Base-by-base conservation (phyloP, 1,140 invertebrate genomes). In the Drosophila mauritiana region DNA sequence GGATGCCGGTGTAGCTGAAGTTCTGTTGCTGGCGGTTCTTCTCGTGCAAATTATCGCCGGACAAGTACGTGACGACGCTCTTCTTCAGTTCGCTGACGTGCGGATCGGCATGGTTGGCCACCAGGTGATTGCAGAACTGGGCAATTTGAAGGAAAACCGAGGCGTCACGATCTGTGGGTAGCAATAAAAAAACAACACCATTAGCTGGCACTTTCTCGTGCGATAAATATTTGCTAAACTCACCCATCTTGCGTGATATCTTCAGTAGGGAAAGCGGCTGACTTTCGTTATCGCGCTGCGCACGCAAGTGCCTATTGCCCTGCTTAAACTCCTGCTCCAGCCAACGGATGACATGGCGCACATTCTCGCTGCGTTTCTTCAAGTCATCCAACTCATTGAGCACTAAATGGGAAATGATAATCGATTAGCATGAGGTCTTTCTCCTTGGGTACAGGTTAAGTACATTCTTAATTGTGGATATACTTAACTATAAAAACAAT, bases 331-430 rank as follows among this genome's bases (percentile, higher is more conserved):
- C 97, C 22, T 94, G 92, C 92, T 98, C 97, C 51, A 99, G 92
- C 97, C 97, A 98, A 72, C 97, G 95, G 53, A 98, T 98, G 2
- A 96, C 97, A 91, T 98, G 97, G 51, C 97, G 94, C 0, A 97
- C 97, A 73, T 95, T 94, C 57, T 94, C 94, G 73, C 94, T 96
- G 86, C 94, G 95, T 73, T 95, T 96, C 93, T 98, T 98, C 53
- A 97, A 91, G 59, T 97, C 95, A 91, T 98, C 97, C 83, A 98
- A 93, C 48, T 96, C 95, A 75, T 96, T 97, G 55, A 98, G 94
- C 43, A 98, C 97, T 98, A 17, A 56, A 31, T 15, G 5, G 27
- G 22, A 46, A 42, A 52, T 37, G n/a, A 42, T 7, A 34, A 2
- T 17, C 27, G 25, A 63, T 63, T 59, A 59, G 20, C 0, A 37